These are phyloP conservation scores for Rhimphoctona megacephalus DNA, from an alignment of 2,888 invertebrate species.

Conservation along the genomic window DNA sequence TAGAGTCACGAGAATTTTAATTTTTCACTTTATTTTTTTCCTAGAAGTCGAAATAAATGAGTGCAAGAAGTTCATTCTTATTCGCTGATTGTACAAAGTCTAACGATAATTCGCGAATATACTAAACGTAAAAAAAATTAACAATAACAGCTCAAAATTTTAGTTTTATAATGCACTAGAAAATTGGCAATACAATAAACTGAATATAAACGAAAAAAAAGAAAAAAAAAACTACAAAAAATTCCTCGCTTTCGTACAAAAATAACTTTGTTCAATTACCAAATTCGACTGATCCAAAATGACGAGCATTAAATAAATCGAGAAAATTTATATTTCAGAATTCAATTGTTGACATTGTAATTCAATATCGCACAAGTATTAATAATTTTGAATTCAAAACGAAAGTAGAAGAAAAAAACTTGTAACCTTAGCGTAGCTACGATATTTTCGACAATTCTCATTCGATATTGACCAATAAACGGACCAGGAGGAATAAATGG, in stretches of 20 bases:
- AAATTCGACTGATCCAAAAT: no score
- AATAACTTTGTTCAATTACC: no score
- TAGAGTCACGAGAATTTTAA: conserved; percentile 7
- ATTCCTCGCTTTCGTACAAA: not conserved
- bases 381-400: not conserved
- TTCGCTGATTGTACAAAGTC: not conserved
- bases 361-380: no score
- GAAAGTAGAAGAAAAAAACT: not conserved
- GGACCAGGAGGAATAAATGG: not conserved
- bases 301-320: no score
- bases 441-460: conserved; percentile 49
- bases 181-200: not conserved
- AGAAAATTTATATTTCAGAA: no score
- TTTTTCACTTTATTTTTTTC: conserved; percentile 1
- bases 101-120: not conserved
- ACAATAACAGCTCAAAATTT: not conserved
- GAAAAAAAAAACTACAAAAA: not conserved
- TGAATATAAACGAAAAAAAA: not conserved
- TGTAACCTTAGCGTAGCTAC: not conserved
- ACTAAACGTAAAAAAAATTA: not conserved
- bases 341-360: no score
- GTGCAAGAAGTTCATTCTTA: not conserved
- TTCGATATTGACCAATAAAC: conserved; percentile 11
- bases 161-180: not conserved
- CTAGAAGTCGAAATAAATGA: conserved; percentile 1